A percentile compares a stretch with the other conserved stretches of the same genome.
Evolutionary conservation across 2,113 vertebrate species (phyloP).

Genomic region (Vicugna pacos): DNA sequence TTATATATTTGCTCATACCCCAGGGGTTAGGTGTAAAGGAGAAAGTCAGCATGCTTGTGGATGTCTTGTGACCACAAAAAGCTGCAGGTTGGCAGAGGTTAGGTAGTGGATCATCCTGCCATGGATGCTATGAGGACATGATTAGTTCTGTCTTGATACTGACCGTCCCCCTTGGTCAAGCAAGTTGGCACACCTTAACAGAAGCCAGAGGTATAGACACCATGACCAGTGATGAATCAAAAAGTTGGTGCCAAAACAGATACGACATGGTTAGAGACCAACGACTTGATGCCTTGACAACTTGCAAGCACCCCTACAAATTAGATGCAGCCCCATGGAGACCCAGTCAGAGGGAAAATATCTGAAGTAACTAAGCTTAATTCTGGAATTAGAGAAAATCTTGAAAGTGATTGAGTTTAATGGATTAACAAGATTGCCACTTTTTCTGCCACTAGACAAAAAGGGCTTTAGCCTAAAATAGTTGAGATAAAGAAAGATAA

Average conservation of each 20-base stretch:
- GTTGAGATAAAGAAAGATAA: neutral
- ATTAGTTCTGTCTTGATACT: neutral
- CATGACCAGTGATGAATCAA: neutral
- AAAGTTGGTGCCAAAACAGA: neutral
- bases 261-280: neutral
- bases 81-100: neutral
- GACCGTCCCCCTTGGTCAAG: neutral
- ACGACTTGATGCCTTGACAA: neutral
- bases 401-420: neutral
- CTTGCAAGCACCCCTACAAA: neutral
- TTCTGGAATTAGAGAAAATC: neutral
- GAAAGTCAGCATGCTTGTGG: neutral
- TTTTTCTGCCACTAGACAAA: neutral
- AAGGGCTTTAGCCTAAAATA: neutral
- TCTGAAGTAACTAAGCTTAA: neutral
- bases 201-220: neutral
- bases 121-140: rapidly evolving
- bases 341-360: neutral
- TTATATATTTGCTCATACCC: neutral
- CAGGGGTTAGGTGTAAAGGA: neutral
- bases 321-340: neutral
- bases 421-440: neutral
- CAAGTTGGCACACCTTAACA: neutral
- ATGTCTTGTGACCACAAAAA: neutral
- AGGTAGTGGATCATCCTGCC: neutral